These are phyloP conservation scores for Drosophila kurseongensis DNA, from an alignment of 1,140 invertebrate species.

Conservation along the genomic window DNA sequence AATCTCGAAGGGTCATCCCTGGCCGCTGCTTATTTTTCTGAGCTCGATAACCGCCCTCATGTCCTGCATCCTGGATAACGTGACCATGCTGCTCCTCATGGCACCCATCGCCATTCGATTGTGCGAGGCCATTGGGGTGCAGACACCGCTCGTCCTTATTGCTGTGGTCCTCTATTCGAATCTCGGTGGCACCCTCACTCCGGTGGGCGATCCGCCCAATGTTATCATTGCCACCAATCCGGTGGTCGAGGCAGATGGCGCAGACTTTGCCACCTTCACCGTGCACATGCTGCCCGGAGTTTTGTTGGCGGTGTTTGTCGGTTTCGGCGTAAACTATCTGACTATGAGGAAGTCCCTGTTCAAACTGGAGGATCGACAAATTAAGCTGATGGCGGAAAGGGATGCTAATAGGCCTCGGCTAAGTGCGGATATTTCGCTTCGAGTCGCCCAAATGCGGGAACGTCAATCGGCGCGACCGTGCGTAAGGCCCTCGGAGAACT, in stretches of 20 bases:
- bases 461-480: background rate
- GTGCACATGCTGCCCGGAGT: conserved; percentile 91
- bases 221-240: conserved; percentile 92
- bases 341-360: conserved; percentile 89
- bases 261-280: conserved; percentile 91
- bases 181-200: conserved; percentile 92
- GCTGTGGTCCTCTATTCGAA: conserved; percentile 93
- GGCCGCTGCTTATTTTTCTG: conserved; percentile 91
- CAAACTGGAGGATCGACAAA: conserved; percentile 87
- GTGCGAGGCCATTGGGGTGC: conserved; percentile 93
- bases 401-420: conserved; percentile 90
- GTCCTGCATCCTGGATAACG: conserved; percentile 94
- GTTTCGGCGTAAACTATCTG: conserved; percentile 89
- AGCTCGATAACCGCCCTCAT: conserved; percentile 91
- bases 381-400: conserved; percentile 91
- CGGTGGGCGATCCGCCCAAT: conserved; percentile 94
- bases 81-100: conserved; percentile 93
- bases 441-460: conserved; percentile 86
- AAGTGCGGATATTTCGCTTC: conserved; percentile 90
- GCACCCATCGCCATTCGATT: conserved; percentile 93
- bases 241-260: conserved; percentile 87
- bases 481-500: conserved; percentile 87
- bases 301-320: conserved; percentile 87
- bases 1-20: conserved; percentile 91
- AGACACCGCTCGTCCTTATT: conserved; percentile 91